Conservation (phyloP, 2,797 vertebrate genomes). For the Ciconia nigra region DNA sequence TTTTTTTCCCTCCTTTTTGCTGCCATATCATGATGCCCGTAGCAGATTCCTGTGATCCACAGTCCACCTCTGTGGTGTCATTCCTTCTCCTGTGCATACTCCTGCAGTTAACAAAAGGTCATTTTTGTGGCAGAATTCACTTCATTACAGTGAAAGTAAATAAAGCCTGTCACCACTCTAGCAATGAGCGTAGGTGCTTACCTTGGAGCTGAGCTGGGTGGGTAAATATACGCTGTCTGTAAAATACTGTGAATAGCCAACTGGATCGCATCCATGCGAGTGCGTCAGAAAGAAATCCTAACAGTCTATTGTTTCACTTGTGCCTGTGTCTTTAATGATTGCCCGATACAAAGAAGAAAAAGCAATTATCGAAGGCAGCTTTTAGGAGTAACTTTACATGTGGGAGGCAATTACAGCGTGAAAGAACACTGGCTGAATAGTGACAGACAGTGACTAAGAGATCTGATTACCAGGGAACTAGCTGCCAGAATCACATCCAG, state of each 20-base stretch:
- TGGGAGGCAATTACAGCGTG: not conserved
- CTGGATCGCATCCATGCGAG: slow-evolving; percentile 41
- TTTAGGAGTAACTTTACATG: slow-evolving; percentile 21
- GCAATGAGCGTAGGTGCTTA: slow-evolving; percentile 50
- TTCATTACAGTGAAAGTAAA: slow-evolving; percentile 55
- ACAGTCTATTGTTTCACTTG: slow-evolving; percentile 53
- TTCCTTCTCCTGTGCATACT: not conserved
- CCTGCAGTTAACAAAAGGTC: not conserved
- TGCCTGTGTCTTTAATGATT: slow-evolving; percentile 3
- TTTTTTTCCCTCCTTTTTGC: not conserved
- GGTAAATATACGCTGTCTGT: slow-evolving; percentile 57
- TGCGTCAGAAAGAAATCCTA: slow-evolving; percentile 41
- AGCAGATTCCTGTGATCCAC: not conserved
- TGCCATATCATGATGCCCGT: not conserved
- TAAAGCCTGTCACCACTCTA: slow-evolving; percentile 53
- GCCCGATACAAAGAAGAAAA: slow-evolving; percentile 13
- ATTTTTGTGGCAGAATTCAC: slow-evolving; percentile 4
- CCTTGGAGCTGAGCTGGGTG: slow-evolving; percentile 57
- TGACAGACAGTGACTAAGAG: slow-evolving; percentile 58
- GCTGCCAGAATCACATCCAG: slow-evolving; percentile 32
- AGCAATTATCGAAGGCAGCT: slow-evolving; percentile 22
- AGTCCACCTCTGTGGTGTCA: not conserved
- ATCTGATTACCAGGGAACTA: slow-evolving; percentile 35
- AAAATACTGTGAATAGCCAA: slow-evolving; percentile 41
- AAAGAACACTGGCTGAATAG: slow-evolving; percentile 36